Base-by-base conservation (phyloP, 2,797 vertebrate species). In the Melopsittacus undulatus region DNA sequence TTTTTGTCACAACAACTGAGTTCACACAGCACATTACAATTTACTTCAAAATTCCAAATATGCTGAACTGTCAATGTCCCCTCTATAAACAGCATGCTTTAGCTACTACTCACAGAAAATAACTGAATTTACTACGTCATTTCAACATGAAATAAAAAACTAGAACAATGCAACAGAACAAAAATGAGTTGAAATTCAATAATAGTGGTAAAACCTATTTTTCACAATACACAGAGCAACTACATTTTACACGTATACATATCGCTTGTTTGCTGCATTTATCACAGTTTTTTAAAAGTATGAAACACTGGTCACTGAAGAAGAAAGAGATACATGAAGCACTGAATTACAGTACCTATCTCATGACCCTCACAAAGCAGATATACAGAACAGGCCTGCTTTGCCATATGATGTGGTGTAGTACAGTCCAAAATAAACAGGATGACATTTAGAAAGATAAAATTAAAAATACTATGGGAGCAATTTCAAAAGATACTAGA, bases 361-460 rank as follows among this genome's bases (percentile, higher is more conserved):
- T 93, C 85, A 83, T 14, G 77, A 88, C 30, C 43, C 57, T 67
- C 46, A 91, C 64, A 90, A 64, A 94, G 73, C 66, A 56, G 15
- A 83, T 13, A 82, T 11, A 48, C 36, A 74, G 59, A 92, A 64
- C 52, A 89, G 62, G 49, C 49, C 90, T 88, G 62, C 75, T 90
- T 57, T 89, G 77, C 77, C 94, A 76, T 8, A 21, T 8, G 83
- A 95, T 76, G 79, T 64, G 49, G n/a, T 83, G 51, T 82, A 93
- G 45, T 74, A 52, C 24, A 80, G 82, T 92, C 69, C 90, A 97
- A 84, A 96, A 90, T 66, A 90, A 90, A 96, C 27, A 94, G n/a
- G 68, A 90, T 66, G 80, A 95, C 93, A 94, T 97, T 96, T 95
- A 82, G 56, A 92, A 94, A 92, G 88, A 89, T 7, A 17, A 94